A percentile compares a stretch with the other conserved stretches of the same genome.
These are phyloP conservation scores for Lapara coniferarum DNA, from an alignment of 2,888 invertebrate genomes.

Conservation along the genomic window DNA sequence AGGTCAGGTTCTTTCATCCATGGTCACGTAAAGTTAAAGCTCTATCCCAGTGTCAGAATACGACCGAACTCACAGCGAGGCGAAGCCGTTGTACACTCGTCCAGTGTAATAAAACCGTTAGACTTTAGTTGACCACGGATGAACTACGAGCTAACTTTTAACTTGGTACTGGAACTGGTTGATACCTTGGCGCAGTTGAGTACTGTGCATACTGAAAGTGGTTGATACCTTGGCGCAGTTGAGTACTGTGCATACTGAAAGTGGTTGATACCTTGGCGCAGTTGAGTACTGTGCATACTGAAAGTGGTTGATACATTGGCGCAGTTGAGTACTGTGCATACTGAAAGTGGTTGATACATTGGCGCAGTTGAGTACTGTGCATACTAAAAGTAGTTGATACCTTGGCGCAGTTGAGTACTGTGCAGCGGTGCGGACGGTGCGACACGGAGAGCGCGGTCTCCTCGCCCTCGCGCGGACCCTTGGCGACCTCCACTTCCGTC, in stretches of 20 bases:
- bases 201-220: too few relatives aligned
- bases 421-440: slow-evolving; percentile 93
- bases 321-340: slow-evolving; percentile 96
- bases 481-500: slow-evolving; percentile 68
- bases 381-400: slow-evolving; percentile 69
- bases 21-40: too few relatives aligned
- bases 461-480: slow-evolving; percentile 71
- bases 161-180: not conserved
- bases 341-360: slow-evolving; percentile 79
- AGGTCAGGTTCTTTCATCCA: too few relatives aligned
- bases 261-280: slow-evolving; percentile 88
- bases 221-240: too few relatives aligned
- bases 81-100: too few relatives aligned
- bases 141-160: too few relatives aligned
- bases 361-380: slow-evolving; percentile 95
- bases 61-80: too few relatives aligned
- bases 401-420: slow-evolving; percentile 95
- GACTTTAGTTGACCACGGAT: too few relatives aligned
- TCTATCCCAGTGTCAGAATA: too few relatives aligned
- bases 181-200: too few relatives aligned
- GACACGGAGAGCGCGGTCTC: slow-evolving; percentile 82
- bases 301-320: slow-evolving; percentile 84
- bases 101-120: too few relatives aligned
- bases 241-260: too few relatives aligned
- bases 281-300: slow-evolving; percentile 95